phyloP scores from a whole-genome alignment of 2,797 vertebrate species.

The Eleutherodactylus coqui region DNA sequence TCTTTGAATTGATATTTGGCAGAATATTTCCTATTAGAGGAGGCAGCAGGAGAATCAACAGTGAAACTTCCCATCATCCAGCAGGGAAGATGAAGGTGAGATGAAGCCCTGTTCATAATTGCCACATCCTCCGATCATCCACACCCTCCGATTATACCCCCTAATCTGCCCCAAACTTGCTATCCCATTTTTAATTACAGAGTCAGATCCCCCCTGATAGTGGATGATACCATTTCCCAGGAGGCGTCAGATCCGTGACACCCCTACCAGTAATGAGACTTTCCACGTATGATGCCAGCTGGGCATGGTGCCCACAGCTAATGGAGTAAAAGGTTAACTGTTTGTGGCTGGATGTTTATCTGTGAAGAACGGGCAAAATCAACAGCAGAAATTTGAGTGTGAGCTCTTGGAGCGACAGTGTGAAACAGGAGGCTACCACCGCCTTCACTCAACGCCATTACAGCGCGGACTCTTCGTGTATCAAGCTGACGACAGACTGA shows the following conservation, averaged over 20 bases:
- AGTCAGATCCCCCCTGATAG: neutral
- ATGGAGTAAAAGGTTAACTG: conserved; percentile 10
- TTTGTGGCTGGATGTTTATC: neutral
- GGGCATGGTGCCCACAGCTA: conserved; percentile 36
- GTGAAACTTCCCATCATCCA: neutral
- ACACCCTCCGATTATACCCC: neutral
- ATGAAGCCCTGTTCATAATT: neutral
- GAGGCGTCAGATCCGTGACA: neutral
- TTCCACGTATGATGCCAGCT: neutral
- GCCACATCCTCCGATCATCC: neutral
- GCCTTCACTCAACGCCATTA: neutral
- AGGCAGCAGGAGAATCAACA: neutral
- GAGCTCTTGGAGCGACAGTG: neutral
- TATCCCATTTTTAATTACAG: neutral
- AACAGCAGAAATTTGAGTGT: neutral
- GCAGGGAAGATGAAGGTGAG: neutral
- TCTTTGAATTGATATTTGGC: neutral
- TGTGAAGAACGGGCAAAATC: neutral
- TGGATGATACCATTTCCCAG: neutral
- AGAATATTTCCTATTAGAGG: neutral
- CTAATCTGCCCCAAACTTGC: neutral
- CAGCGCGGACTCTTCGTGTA: neutral
- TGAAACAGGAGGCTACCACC: neutral
- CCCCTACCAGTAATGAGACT: conserved; percentile 29
- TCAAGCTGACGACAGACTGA: neutral